Base-by-base conservation (phyloP, 2,888 invertebrate genomes). In the Dasypogon diadema region DNA sequence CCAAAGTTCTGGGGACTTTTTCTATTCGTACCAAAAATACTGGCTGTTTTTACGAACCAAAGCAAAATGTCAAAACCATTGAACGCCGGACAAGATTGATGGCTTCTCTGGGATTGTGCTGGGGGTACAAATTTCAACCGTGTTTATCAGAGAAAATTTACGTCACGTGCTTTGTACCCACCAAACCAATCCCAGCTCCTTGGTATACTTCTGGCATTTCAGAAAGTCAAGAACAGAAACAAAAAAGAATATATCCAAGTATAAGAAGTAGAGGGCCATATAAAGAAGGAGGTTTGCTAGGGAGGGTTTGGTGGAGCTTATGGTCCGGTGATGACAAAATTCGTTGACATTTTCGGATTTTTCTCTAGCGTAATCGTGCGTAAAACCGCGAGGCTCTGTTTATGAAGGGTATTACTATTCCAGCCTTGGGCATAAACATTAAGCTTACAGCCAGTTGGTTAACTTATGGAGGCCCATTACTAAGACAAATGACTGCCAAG, bases 51-150 rank as follows among this genome's bases (percentile, higher is more conserved):
- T 74, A 74, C 46, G 46, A 48, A 46, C 37, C 30, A 58, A 58
- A 48, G 58, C 26, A 74, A 74, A 74, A 74, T 74, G 74, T 74
- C 74, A 74, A 74, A 74, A 60, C 26, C 74, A 74, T 74, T 74
- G 74, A 74, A 60, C 30, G 58, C 48, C 42, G 74, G 74, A 56
- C 12, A 74, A 60, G 74, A 74, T 74, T 74, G 74, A 74, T 74
- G 74, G 26, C 42, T 74, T 60, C 16, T 58, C 26, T 30, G 22
- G 21, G 70, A 34, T 70, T 54, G 34, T 54, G 22, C 37, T 16
- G 56, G 55, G 70, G 70, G 70, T 70, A 54, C 21, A 30, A 70
- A 70, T 37, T 54, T 70, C 54, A 14, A 70, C 65, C 48, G n/a
- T 26, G n/a, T n/a, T n/a, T n/a, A n/a, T n/a, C n/a, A 34, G 70